Percentiles rank a stretch among this genome's conserved stretches.
Conservation (phyloP, 2,888 invertebrate species). For the Zonitis immaculata region DNA sequence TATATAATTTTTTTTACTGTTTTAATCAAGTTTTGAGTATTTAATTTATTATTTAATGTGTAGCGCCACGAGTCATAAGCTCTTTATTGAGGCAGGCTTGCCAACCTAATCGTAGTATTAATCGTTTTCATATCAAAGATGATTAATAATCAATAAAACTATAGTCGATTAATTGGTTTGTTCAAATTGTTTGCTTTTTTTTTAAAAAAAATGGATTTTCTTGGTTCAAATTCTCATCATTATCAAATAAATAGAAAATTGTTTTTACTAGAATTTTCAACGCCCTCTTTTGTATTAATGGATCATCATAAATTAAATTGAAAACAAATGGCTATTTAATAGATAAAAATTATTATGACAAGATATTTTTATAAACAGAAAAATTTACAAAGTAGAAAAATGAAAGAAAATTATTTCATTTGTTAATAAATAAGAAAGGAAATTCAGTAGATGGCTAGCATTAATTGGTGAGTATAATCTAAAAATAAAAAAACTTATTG, state of each 20-base stretch:
- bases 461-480: conserved; percentile 29
- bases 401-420: conserved; percentile 21
- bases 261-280: background rate
- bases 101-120: background rate
- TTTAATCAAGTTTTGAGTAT: too few species aligned
- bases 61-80: background rate
- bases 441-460: conserved; percentile 31
- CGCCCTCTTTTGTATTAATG: background rate
- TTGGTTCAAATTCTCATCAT: background rate
- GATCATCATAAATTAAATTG: conserved; percentile 10
- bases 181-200: background rate
- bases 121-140: background rate
- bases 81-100: background rate
- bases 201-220: background rate
- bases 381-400: conserved; percentile 29
- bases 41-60: background rate
- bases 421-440: conserved; percentile 9
- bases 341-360: conserved; percentile 22
- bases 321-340: conserved; percentile 20
- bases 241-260: background rate
- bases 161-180: background rate
- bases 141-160: background rate
- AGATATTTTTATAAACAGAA: conserved; percentile 23
- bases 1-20: too few species aligned
- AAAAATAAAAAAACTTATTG: background rate